Conservation (phyloP, 2,888 invertebrate species). For the Tetragonula carbonaria region DNA sequence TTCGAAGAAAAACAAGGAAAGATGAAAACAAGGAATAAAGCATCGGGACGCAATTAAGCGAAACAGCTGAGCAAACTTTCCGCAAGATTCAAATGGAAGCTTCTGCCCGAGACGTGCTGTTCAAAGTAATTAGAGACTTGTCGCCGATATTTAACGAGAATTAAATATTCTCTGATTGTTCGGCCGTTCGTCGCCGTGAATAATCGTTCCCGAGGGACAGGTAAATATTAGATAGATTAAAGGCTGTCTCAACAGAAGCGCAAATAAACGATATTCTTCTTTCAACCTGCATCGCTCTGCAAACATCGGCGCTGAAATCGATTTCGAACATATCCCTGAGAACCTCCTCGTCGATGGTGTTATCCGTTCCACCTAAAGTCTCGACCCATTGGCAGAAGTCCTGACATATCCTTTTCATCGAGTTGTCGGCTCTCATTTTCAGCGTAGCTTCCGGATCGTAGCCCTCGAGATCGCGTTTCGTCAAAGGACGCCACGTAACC, state of each 20-base stretch:
- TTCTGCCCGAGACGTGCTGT: neutral
- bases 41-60: conserved; percentile 15
- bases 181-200: neutral
- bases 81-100: neutral
- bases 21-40: conserved; percentile 10
- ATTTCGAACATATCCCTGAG: conserved; percentile 86
- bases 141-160: conserved; percentile 13
- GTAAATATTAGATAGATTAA: conserved; percentile 1
- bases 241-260: neutral
- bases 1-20: neutral
- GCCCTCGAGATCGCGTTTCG: conserved; percentile 74
- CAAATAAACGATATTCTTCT: neutral
- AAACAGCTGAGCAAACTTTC: conserved; percentile 20
- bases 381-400: conserved; percentile 87
- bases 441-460: conserved; percentile 80
- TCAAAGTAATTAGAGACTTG: conserved; percentile 2
- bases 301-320: conserved; percentile 78
- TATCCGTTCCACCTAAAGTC: conserved; percentile 84
- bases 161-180: conserved; percentile 7
- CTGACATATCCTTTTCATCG: conserved; percentile 83
- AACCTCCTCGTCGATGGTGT: conserved; percentile 85
- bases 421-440: conserved; percentile 74
- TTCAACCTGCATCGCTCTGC: conserved; percentile 77
- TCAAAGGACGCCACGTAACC: conserved; percentile 78
- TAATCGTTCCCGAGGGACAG: neutral